Evolutionary conservation across 2,797 vertebrate genomes (phyloP).

Genomic region (Coccyzus lansbergi): DNA sequence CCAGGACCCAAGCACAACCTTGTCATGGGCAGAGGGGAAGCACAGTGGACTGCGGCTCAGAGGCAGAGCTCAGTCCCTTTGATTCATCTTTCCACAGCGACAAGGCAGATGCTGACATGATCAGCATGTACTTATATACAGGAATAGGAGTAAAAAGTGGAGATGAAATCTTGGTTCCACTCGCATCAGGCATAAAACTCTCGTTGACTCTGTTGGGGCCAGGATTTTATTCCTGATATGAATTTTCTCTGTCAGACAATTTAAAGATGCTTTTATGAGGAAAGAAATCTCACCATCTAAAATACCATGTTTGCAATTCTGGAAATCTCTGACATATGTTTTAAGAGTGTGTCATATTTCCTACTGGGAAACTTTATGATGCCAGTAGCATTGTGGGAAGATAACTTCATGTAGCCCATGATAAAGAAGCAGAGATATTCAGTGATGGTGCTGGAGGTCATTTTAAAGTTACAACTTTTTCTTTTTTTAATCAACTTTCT

Average conservation of each 20-base stretch:
- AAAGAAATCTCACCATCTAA: conserved; percentile 28
- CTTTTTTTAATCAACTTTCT: neutral
- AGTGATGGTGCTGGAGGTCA: conserved; percentile 39
- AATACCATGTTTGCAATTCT: conserved; percentile 59
- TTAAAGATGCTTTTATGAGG: conserved; percentile 57
- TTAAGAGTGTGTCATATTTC: conserved; percentile 64
- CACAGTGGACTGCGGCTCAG: neutral
- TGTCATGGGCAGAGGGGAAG: too few relatives aligned
- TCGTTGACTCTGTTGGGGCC: neutral
- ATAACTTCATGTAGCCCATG: neutral
- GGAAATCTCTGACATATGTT: conserved; percentile 62
- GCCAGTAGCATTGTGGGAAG: neutral
- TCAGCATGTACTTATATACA: neutral
- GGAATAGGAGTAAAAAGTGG: neutral
- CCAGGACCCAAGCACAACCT: neutral
- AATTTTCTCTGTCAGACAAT: conserved; percentile 58
- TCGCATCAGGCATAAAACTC: conserved; percentile 24
- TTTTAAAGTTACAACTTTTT: conserved; percentile 45
- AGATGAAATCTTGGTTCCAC: neutral
- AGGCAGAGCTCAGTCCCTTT: neutral
- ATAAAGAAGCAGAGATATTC: conserved; percentile 35
- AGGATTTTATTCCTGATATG: conserved; percentile 48
- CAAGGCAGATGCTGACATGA: neutral
- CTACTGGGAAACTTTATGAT: conserved; percentile 40
- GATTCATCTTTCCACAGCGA: accelerated